phyloP scores from a whole-genome alignment of 2,888 invertebrate genomes.

The Noctua janthina region DNA sequence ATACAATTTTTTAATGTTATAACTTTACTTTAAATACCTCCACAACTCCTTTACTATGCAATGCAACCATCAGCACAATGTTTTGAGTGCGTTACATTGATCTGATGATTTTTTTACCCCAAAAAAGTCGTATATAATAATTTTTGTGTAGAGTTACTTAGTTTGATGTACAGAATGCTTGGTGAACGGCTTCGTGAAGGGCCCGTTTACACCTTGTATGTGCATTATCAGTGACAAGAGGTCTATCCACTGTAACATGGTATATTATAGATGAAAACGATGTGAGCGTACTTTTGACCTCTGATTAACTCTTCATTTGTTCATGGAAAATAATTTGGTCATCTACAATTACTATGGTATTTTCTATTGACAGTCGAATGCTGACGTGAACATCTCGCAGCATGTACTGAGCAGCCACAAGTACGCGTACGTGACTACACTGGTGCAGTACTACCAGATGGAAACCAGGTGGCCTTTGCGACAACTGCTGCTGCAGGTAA shows the following conservation, averaged over 20 bases:
- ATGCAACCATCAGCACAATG: too few species aligned
- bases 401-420: slow-evolving; percentile 96
- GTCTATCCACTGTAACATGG: background rate
- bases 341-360: background rate
- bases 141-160: too few species aligned
- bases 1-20: too few species aligned
- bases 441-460: slow-evolving; percentile 99
- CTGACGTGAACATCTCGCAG: slow-evolving; percentile 96
- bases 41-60: too few species aligned
- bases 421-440: slow-evolving; percentile 95
- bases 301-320: background rate
- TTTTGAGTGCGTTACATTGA: too few species aligned
- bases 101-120: too few species aligned
- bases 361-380: slow-evolving; percentile 93
- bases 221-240: background rate
- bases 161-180: too few species aligned
- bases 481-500: slow-evolving; percentile 92
- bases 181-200: too few species aligned
- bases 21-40: too few species aligned
- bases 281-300: background rate
- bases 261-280: background rate
- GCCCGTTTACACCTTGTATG: background rate
- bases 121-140: too few species aligned
- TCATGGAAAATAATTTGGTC: background rate
- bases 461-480: slow-evolving; percentile 97